Evolutionary conservation across 2,888 invertebrate species (phyloP), one percentile per base, ranked within the genome.

Genomic region (Cacoxenus indagator): DNA sequence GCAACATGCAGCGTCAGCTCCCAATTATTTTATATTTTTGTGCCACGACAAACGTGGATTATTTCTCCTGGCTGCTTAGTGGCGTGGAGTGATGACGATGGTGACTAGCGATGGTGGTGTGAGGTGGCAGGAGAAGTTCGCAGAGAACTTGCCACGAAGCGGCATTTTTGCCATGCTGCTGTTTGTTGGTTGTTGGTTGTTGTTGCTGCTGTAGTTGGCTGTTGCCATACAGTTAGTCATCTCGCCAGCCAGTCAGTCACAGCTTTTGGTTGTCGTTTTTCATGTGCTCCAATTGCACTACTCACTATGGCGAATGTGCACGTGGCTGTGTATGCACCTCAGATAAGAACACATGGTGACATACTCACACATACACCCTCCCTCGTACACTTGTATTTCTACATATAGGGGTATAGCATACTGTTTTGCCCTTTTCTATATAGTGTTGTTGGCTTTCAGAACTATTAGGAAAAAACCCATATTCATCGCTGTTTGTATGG

Each of bases 1-100:
- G n/a, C 61, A 61, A 48, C 51, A 31, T 51, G 4, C 64, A 64
- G 31, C 29, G 31, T 78, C 81, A 75, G 80, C 80, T 81, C 82
- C 80, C 80, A 80, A 80, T 80, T 80, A 80, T 80, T 80, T 80
- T 80, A 81, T 80, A 81, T 81, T 80, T 81, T 75, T 70, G 43
- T 65, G 77, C 80, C 74, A 77, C 78, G 78, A 78, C 82, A 81
- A 82, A 76, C 77, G 78, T 61, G 61, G 61, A 61, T 61, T 61
- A 61, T 61, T 61, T 61, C 43, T 43, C 31, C 17, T 27, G 29
- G 17, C 31, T 59, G 57, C 57, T 26, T 3, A 54, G 22, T 11
- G 22, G 19, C 6, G n/a, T 57, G 57, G n/a, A 31, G 29, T 14
- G 11, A n/a, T n/a, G 14, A 43, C 45, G 11, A 43, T 14, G n/a